Evolutionary conservation across 2,113 vertebrate species (phyloP), one percentile per base, ranked within the genome.

Genomic region (Trichechus manatus): DNA sequence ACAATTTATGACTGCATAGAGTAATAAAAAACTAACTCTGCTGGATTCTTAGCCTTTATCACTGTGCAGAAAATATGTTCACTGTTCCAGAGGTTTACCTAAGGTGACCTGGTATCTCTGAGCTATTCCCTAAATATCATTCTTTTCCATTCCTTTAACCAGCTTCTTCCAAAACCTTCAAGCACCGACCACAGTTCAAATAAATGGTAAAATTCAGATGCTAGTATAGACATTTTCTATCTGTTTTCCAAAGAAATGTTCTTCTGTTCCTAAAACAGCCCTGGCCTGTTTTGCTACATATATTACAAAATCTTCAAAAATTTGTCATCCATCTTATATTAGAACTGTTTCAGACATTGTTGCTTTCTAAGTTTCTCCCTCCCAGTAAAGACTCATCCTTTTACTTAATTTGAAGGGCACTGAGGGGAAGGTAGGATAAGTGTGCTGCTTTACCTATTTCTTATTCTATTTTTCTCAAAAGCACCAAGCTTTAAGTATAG

Each of bases 341-440:
- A 74, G 72, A 97, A 91, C 50, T 90, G 36, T 86, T 77, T 95
- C 53, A 64, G 27, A 92, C 33, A 83, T 15, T 79, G 27, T 29
- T 96, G 91, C 70, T 96, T 97, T 93, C 87, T 78, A 94, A 74
- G 42, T 42, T 96, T 95, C 93, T 95, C 53, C 70, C 74, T 61
- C 53, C 44, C 39, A 85, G 33, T n/a, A 93, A 89, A 83, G 53
- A 61, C 19, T 36, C 15, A 66, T 68, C 77, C 19, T 89, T 72
- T 75, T 61, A 47, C 36, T 95, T 85, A 75, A 77, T 59, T 20
- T 95, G 33, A 96, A 95, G 10, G 25, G 27, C 5, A 33, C 3
- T 42, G 5, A 92, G 63, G 17, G 14, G 36, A 86, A 83, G 13
- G 22, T 70, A 27, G 8, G 27, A 10, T 11, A 89, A 53, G 81